These are phyloP conservation scores for Harpalus rufipes DNA, from an alignment of 2,888 invertebrate species.

Conservation along the genomic window DNA sequence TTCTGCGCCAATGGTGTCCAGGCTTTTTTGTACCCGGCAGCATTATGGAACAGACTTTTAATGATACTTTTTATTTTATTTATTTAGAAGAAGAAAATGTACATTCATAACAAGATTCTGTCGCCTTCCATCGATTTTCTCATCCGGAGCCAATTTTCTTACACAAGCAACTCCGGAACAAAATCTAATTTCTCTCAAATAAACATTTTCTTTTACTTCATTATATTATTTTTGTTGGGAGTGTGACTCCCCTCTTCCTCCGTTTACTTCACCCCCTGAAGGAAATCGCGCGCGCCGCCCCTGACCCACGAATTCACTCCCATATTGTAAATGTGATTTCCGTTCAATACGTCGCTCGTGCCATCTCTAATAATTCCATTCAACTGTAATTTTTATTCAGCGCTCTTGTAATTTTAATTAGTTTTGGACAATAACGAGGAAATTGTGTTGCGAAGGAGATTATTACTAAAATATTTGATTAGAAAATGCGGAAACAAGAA, in stretches of 20 bases:
- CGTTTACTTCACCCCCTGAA: not conserved
- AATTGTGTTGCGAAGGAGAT: conserved; percentile 24
- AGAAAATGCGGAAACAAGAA: conserved; percentile 9
- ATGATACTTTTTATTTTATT: conserved; percentile 65
- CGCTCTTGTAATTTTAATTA: conserved; percentile 43
- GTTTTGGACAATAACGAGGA: conserved; percentile 13
- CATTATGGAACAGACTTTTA: conserved; percentile 63
- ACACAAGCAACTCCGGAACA: conserved; percentile 72
- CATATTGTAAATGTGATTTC: conserved; percentile 60
- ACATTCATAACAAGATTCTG: conserved; percentile 67
- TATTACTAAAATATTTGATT: conserved; percentile 19
- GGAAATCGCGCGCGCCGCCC: conserved; percentile 34
- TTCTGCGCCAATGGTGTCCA: not conserved
- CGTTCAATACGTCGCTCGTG: conserved; percentile 43
- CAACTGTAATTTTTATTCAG: conserved; percentile 49
- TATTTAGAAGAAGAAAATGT: conserved; percentile 64
- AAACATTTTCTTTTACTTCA: conserved; percentile 77
- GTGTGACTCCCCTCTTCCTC: conserved; percentile 70
- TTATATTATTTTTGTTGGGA: conserved; percentile 76
- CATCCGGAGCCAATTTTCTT: conserved; percentile 66
- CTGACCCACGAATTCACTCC: conserved; percentile 42
- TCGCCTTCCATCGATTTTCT: conserved; percentile 66
- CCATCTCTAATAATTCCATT: conserved; percentile 55
- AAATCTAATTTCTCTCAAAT: conserved; percentile 78
- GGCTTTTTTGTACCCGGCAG: not conserved